These are phyloP conservation scores for Typhlichthys subterraneus DNA, from an alignment of 2,797 vertebrate species.

Conservation along the genomic window DNA sequence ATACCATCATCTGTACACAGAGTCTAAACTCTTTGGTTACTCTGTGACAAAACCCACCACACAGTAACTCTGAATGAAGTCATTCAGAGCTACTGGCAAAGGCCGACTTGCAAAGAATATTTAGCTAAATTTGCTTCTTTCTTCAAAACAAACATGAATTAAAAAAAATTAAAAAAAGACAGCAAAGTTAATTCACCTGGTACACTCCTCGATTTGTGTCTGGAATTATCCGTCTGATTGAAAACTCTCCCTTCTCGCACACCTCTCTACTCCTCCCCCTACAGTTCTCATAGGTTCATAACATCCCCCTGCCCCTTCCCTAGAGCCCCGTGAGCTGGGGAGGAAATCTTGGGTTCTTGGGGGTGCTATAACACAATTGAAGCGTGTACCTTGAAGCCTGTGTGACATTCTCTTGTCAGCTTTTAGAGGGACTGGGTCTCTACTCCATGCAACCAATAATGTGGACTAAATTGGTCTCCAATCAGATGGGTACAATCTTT, in stretches of 20 bases:
- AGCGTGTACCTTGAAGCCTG: background rate
- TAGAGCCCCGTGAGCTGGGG: too few species aligned
- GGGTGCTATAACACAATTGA: background rate
- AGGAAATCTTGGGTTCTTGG: too few species aligned
- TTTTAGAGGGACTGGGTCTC: constrained; percentile 11
- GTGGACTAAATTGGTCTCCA: constrained; percentile 22
- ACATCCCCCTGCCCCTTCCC: too few species aligned
- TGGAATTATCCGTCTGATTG: background rate
- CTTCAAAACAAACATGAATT: background rate
- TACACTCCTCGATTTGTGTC: too few species aligned
- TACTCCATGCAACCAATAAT: constrained; percentile 30
- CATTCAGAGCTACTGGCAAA: constrained; percentile 6
- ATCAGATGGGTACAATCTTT: constrained; percentile 35
- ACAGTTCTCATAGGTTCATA: too few species aligned
- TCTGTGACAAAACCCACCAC: constrained; percentile 29
- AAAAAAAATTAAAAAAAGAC: constrained; percentile 17
- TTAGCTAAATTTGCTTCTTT: too few species aligned
- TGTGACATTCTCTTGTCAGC: constrained; percentile 1
- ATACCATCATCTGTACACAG: constrained; percentile 16
- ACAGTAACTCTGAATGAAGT: constrained; percentile 11
- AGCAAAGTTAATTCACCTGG: constrained; percentile 28
- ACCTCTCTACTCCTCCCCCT: too few species aligned
- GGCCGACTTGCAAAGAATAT: background rate
- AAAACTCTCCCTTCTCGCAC: too few species aligned
- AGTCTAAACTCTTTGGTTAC: constrained; percentile 34